Evolutionary conservation across 2,797 vertebrate genomes (phyloP).

Genomic region (Semotilus atromaculatus): DNA sequence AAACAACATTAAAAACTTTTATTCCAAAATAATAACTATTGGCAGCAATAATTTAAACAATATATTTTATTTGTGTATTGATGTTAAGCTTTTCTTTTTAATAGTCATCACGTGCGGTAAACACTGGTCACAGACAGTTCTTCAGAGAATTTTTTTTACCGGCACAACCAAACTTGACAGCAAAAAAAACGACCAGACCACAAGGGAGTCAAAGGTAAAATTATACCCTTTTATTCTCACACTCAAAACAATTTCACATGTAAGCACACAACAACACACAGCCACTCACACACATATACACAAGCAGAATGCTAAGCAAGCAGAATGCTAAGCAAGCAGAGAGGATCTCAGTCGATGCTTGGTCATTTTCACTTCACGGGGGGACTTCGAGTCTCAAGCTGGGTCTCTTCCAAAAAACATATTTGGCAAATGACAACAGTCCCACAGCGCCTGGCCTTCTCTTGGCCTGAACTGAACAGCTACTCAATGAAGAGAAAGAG

Average conservation of each 20-base stretch:
- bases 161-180: neutral
- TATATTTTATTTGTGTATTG: too few relatives aligned
- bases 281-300: neutral
- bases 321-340: conserved; percentile 31
- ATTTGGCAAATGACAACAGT: conserved; percentile 40
- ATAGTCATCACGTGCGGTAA: too few relatives aligned
- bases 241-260: conserved; percentile 14
- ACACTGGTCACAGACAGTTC: neutral
- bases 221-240: conserved; percentile 20
- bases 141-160: neutral
- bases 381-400: conserved; percentile 47
- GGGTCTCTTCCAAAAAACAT: conserved; percentile 62
- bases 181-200: neutral
- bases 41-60: too few relatives aligned
- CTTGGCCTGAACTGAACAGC: conserved; percentile 35
- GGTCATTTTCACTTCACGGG: conserved; percentile 36
- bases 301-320: neutral
- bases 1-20: too few relatives aligned
- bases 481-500: conserved; percentile 14
- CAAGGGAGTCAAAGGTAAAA: conserved; percentile 8
- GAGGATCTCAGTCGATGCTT: conserved; percentile 9
- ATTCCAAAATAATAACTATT: too few relatives aligned
- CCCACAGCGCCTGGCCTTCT: neutral
- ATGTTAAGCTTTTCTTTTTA: too few relatives aligned
- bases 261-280: neutral